phyloP scores from a whole-genome alignment of 37 sponge, comb jelly and placozoan species.

The Bolinopsis microptera region DNA sequence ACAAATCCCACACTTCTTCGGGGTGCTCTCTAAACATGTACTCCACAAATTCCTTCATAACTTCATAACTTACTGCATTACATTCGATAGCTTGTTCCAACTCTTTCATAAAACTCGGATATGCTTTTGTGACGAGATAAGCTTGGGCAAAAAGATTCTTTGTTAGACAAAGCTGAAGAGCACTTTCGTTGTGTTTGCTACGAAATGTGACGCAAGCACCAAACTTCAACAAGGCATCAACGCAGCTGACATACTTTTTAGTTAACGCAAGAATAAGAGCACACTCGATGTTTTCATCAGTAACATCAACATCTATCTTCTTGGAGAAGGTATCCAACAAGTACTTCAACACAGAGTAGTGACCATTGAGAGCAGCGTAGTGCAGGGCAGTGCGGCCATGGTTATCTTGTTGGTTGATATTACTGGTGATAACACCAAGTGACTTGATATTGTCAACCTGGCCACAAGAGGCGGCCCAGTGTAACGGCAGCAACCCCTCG shows the following conservation, averaged over 20 bases:
- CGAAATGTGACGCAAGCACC: conserved; percentile 8
- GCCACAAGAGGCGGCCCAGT: conserved; percentile 63
- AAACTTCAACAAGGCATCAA: neutral
- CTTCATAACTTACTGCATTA: neutral
- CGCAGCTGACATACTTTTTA: neutral
- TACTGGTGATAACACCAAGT: neutral
- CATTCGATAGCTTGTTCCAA: conserved; percentile 1
- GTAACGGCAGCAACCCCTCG: conserved; percentile 41
- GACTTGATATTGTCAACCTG: conserved; percentile 11
- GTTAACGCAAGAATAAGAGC: conserved; percentile 35
- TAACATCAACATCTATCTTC: neutral
- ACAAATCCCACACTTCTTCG: conserved; percentile 39
- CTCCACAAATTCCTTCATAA: conserved; percentile 16
- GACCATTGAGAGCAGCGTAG: conserved; percentile 46
- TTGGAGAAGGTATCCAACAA: neutral
- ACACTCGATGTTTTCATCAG: neutral
- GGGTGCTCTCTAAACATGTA: conserved; percentile 47
- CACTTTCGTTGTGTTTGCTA: neutral
- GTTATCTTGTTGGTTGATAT: neutral
- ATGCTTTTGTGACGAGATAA: neutral
- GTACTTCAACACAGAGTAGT: neutral
- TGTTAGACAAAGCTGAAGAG: neutral
- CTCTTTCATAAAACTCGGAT: conserved; percentile 8
- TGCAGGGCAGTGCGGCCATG: conserved; percentile 24
- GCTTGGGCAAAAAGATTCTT: neutral